These are phyloP conservation scores for Uria lomvia DNA, from an alignment of 2,113 vertebrate genomes.

Conservation along the genomic window DNA sequence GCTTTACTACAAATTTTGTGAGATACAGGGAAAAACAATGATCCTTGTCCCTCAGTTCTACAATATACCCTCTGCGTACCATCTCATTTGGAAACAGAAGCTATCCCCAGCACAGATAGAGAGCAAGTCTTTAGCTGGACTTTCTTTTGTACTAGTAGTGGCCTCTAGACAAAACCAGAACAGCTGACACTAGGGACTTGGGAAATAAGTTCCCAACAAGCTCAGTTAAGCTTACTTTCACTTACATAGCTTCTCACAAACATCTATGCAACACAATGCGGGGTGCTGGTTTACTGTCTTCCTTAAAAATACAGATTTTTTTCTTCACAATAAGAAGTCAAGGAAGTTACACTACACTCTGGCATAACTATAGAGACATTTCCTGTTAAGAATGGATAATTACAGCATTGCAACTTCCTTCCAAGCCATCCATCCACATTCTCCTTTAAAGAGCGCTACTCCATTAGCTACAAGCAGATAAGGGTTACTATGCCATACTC, in stretches of 20 bases:
- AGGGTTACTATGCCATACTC: not conserved
- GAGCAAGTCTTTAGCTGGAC: not conserved
- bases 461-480: not conserved
- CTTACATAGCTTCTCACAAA: not conserved
- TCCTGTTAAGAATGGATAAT: slow-evolving; percentile 49
- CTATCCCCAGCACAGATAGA: not conserved
- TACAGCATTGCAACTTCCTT: slow-evolving; percentile 42
- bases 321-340: slow-evolving; percentile 7
- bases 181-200: not conserved
- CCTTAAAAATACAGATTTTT: not conserved
- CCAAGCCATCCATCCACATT: slow-evolving; percentile 53
- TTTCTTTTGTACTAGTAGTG: not conserved
- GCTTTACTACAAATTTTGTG: not conserved
- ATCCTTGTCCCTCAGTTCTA: not conserved
- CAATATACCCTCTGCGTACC: not conserved
- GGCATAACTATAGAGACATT: not conserved
- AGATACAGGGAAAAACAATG: not conserved
- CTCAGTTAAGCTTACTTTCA: not conserved
- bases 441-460: not conserved
- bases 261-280: not conserved
- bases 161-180: not conserved
- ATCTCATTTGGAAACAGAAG: not conserved
- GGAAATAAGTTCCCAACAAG: not conserved
- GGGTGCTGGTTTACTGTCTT: not conserved
- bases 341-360: slow-evolving; percentile 6